Conservation (phyloP, 2,888 invertebrate genomes). For the Erebia ligea region DNA sequence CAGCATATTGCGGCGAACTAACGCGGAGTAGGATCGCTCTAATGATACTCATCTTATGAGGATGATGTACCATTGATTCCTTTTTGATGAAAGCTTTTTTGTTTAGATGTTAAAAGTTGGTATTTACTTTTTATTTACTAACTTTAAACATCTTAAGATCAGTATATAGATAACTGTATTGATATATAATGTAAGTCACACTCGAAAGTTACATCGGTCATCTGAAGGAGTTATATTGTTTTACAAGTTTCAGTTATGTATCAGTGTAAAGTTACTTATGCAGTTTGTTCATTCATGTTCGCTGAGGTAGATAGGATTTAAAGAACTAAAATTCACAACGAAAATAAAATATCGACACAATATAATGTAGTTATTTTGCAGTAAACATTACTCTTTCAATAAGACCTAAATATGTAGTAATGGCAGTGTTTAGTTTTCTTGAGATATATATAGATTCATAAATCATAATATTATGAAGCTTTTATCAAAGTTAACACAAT, state of each 20-base stretch:
- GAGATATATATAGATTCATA: no score
- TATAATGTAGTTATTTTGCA: not conserved
- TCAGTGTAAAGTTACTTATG: no score
- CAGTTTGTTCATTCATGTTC: no score
- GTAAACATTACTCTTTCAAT: not conserved
- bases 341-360: not conserved
- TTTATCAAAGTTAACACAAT: no score
- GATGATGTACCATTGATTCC: conserved; percentile 37
- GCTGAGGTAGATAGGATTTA: no score
- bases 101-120: not conserved
- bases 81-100: conserved; percentile 26
- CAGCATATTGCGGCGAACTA: conserved; percentile 50
- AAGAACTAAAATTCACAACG: no score
- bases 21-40: conserved; percentile 43
- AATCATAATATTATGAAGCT: no score
- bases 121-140: not conserved
- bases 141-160: not conserved
- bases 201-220: not conserved
- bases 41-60: conserved; percentile 43
- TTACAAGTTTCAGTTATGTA: no score
- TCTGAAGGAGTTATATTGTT: no score
- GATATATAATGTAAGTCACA: not conserved
- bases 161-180: not conserved
- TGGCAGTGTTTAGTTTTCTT: not conserved
- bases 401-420: not conserved